phyloP scores from a whole-genome alignment of 2,113 vertebrate species.

The Chinchilla lanigera region DNA sequence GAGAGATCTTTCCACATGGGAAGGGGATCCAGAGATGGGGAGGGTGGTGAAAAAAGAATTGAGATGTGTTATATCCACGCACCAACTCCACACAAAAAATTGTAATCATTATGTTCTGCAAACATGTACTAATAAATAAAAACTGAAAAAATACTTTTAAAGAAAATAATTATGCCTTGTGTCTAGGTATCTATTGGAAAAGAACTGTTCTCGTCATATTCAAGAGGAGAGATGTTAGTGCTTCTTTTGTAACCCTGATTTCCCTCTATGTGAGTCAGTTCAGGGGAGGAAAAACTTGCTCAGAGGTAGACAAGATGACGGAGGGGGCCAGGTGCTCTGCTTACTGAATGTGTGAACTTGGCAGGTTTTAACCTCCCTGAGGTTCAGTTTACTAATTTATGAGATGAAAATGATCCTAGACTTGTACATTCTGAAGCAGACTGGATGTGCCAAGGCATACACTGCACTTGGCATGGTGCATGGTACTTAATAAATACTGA shows the following conservation, averaged over 20 bases:
- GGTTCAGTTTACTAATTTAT: neutral
- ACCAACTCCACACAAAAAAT: neutral
- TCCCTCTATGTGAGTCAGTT: neutral
- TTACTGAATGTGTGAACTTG: neutral
- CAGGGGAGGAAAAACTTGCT: neutral
- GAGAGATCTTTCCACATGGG: neutral
- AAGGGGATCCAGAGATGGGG: neutral
- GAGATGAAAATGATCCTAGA: neutral
- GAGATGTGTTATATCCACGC: neutral
- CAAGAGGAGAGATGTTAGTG: neutral
- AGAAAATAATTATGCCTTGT: neutral
- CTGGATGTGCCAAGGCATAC: neutral
- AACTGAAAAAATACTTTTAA: neutral
- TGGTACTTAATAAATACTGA: neutral
- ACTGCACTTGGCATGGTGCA: neutral
- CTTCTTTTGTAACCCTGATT: neutral
- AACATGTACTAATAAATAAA: neutral
- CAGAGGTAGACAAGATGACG: neutral
- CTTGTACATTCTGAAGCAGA: neutral
- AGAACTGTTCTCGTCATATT: neutral
- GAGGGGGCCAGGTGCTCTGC: neutral
- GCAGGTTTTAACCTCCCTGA: neutral
- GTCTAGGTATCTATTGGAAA: neutral
- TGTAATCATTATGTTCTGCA: neutral
- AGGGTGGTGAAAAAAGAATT: neutral